Conservation (phyloP, 2,797 vertebrate genomes). For the Parauchenoglanis punctatus region DNA sequence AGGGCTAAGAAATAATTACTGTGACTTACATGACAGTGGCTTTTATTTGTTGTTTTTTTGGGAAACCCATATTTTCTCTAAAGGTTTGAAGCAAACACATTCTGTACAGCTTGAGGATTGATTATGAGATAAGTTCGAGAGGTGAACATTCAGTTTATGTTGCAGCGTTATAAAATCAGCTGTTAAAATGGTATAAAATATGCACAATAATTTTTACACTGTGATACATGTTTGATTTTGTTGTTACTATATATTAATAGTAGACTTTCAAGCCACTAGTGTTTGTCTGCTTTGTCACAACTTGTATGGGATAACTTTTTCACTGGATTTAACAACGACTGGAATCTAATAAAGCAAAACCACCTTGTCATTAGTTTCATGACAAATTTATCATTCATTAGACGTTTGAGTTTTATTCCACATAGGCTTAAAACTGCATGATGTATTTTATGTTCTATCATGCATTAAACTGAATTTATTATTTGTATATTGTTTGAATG, state of each 20-base stretch:
- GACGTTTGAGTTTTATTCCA: not conserved
- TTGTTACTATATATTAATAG: not conserved
- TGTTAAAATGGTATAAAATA: not conserved
- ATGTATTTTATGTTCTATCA: not conserved
- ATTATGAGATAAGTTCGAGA: not conserved
- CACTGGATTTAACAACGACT: not conserved
- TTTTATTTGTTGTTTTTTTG: not conserved
- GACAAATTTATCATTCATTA: not conserved
- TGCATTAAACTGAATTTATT: not conserved
- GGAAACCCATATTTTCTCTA: not conserved
- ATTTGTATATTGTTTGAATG: not conserved
- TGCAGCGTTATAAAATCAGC: not conserved
- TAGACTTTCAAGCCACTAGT: not conserved
- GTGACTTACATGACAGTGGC: not conserved
- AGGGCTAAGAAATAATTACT: not conserved
- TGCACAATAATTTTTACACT: not conserved
- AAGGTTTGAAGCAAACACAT: not conserved
- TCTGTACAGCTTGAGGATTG: not conserved
- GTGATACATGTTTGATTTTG: not conserved
- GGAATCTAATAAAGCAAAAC: not conserved
- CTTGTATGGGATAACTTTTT: not conserved
- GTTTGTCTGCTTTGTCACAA: not conserved
- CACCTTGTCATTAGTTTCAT: not conserved
- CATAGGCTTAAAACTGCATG: not conserved
- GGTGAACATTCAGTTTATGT: not conserved